These are phyloP conservation scores for Magallana gigas DNA, from an alignment of 1,140 invertebrate genomes.

Conservation along the genomic window DNA sequence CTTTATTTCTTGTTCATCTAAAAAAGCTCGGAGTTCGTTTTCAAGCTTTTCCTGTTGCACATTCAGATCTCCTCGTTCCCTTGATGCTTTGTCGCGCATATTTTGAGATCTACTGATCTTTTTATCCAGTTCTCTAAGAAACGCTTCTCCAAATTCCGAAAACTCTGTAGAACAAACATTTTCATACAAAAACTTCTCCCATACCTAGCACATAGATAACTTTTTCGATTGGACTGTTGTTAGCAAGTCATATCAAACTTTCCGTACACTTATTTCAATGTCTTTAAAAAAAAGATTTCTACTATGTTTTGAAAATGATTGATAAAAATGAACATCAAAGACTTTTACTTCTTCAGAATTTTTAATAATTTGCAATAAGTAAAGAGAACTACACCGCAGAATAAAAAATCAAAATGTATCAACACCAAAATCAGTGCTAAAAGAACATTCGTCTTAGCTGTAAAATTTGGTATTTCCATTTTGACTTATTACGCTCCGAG, in stretches of 20 bases:
- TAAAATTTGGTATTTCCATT: no score
- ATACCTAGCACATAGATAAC: neutral
- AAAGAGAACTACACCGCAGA: no score
- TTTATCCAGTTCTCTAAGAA: constrained; percentile 62
- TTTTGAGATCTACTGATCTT: constrained; percentile 56
- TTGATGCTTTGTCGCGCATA: constrained; percentile 56
- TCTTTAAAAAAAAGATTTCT: neutral
- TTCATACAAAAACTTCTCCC: neutral
- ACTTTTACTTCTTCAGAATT: no score
- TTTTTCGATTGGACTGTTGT: neutral
- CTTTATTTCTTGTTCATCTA: constrained; percentile 63
- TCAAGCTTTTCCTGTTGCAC: constrained; percentile 59
- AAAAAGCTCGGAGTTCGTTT: constrained; percentile 54
- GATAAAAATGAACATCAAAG: no score
- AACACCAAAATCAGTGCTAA: no score
- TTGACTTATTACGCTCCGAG: no score
- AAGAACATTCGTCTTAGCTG: no score
- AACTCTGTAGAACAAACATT: constrained; percentile 36
- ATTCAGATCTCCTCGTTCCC: constrained; percentile 49
- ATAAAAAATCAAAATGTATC: no score
- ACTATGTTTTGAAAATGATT: no score
- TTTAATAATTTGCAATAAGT: no score
- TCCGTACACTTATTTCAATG: neutral
- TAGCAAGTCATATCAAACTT: neutral
- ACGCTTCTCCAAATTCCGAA: constrained; percentile 63